Conservation (phyloP, 1,140 invertebrate species). For the Heliconius melpomene region DNA sequence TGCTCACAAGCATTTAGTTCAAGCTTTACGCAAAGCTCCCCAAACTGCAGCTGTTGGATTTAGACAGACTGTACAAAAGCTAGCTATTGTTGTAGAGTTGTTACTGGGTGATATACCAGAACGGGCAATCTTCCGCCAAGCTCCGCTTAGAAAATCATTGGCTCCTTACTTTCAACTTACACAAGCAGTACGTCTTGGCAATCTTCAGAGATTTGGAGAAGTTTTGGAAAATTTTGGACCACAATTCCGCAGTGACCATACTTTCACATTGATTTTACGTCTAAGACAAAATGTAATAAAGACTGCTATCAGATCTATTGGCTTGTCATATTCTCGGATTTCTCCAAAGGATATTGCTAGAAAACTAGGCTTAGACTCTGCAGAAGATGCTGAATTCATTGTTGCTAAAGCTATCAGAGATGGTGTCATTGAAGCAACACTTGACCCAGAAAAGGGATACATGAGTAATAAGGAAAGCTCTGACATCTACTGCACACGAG, state of each 20-base stretch:
- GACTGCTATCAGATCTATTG: slow-evolving; percentile 98
- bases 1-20: slow-evolving; percentile 97
- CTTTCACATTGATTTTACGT: slow-evolving; percentile 96
- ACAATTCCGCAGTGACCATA: slow-evolving; percentile 94
- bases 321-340: slow-evolving; percentile 97
- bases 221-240: slow-evolving; percentile 94
- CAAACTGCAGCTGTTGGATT: slow-evolving; percentile 99
- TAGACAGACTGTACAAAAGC: slow-evolving; percentile 98
- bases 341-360: slow-evolving; percentile 96
- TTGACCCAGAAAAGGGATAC: slow-evolving; percentile 97
- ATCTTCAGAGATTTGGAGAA: slow-evolving; percentile 96
- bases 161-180: slow-evolving; percentile 98
- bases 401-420: slow-evolving; percentile 99
- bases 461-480: slow-evolving; percentile 98
- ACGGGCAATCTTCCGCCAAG: slow-evolving; percentile 92
- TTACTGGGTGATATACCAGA: slow-evolving; percentile 99
- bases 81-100: slow-evolving; percentile 97
- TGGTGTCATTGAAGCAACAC: slow-evolving; percentile 98
- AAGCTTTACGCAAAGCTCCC: slow-evolving; percentile 97
- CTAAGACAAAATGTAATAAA: slow-evolving; percentile 99
- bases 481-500: slow-evolving; percentile 98
- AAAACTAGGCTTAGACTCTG: slow-evolving; percentile 95
- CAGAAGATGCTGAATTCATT: slow-evolving; percentile 99
- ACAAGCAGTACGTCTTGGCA: slow-evolving; percentile 97
- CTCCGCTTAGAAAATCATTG: slow-evolving; percentile 91